These are phyloP conservation scores for Cantharis nigra DNA, from an alignment of 2,888 invertebrate species.

Conservation along the genomic window DNA sequence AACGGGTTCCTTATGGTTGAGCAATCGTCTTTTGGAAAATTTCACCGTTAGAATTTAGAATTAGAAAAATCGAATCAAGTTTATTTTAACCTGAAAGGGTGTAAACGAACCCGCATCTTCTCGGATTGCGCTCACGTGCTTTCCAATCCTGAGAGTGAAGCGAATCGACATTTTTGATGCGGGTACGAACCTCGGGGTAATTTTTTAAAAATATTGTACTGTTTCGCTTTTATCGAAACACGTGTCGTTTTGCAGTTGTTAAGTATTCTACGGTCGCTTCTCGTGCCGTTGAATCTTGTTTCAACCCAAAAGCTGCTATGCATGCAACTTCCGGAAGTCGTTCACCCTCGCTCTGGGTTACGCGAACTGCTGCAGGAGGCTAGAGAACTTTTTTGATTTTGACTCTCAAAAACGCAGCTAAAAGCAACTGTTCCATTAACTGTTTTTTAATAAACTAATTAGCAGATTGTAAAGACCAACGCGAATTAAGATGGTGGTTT, in stretches of 20 bases:
- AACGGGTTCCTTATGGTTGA: background rate
- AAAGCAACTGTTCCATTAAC: background rate
- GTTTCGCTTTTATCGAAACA: slow-evolving; percentile 3
- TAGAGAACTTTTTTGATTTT: background rate
- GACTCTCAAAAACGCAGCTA: background rate
- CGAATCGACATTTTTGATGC: background rate
- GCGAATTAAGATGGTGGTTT: background rate
- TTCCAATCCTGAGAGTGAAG: background rate
- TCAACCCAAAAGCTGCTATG: slow-evolving; percentile 28
- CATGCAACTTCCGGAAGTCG: slow-evolving; percentile 36
- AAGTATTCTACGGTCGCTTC: slow-evolving; percentile 10
- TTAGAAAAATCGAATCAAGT: background rate
- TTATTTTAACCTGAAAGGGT: background rate
- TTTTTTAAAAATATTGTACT: background rate
- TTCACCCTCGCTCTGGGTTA: slow-evolving; percentile 28
- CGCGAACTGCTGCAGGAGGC: background rate
- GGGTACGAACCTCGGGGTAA: background rate
- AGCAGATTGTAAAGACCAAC: background rate
- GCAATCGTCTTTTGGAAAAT: background rate
- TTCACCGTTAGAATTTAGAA: background rate
- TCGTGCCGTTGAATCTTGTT: slow-evolving; percentile 29
- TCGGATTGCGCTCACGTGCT: background rate
- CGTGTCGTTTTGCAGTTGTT: slow-evolving; percentile 1
- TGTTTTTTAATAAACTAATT: background rate
- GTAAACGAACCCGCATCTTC: background rate